phyloP scores from a whole-genome alignment of 2,888 invertebrate genomes.

The Aricia artaxerxes region DNA sequence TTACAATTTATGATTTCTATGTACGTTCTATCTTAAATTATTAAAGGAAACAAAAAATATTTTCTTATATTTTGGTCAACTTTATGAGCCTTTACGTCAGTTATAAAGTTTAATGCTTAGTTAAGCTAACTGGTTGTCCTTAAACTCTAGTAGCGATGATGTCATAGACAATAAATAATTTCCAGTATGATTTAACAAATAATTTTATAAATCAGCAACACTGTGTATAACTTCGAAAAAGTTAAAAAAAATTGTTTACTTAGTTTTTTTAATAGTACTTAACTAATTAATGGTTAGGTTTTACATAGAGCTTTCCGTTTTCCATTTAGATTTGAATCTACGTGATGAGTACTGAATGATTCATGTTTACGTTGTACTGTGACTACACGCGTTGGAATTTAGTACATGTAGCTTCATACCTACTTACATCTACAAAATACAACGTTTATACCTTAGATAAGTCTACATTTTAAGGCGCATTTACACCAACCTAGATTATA shows the following conservation, averaged over 20 bases:
- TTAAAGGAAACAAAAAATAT: neutral
- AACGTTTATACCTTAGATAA: neutral
- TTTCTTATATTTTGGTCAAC: neutral
- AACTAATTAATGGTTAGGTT: neutral
- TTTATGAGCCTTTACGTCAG: neutral
- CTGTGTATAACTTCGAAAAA: neutral
- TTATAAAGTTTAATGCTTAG: neutral
- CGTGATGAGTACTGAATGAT: neutral
- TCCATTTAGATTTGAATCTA: neutral
- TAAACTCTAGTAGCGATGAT: conserved; percentile 9
- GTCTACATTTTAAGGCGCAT: neutral
- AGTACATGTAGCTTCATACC: neutral
- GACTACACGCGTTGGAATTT: neutral
- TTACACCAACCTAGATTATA: neutral
- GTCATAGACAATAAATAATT: conserved; percentile 6
- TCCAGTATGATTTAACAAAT: neutral
- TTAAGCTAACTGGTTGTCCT: conserved; percentile 16
- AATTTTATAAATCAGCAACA: neutral
- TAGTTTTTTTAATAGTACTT: too few relatives aligned
- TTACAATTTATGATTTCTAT: too few relatives aligned
- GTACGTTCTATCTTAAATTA: too few relatives aligned
- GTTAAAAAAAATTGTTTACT: neutral
- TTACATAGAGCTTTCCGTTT: neutral
- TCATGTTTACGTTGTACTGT: neutral
- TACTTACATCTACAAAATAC: neutral